Percentiles rank a stretch among this genome's conserved stretches.
These are phyloP conservation scores for Ectobius pallidus DNA, from an alignment of 2,888 invertebrate genomes.

Conservation along the genomic window DNA sequence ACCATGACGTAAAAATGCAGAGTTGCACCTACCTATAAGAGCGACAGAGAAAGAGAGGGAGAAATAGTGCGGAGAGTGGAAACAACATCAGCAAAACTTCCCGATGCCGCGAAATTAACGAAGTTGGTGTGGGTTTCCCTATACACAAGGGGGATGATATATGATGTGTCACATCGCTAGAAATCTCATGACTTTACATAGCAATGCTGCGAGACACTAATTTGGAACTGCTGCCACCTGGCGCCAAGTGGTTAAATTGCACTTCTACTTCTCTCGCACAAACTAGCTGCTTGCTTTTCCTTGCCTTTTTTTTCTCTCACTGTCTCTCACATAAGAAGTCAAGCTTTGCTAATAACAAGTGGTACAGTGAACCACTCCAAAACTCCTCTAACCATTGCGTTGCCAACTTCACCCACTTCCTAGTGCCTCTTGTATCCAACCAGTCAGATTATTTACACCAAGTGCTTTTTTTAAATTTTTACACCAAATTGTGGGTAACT, in stretches of 20 bases:
- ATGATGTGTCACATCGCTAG: background rate
- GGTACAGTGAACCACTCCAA: constrained; percentile 5
- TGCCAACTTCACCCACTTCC: background rate
- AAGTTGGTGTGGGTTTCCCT: background rate
- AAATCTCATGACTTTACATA: constrained; percentile 4
- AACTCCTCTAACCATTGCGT: background rate
- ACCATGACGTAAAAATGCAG: too few relatives aligned
- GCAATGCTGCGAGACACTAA: constrained; percentile 6
- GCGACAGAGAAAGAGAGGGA: too few relatives aligned
- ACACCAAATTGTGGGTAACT: too few relatives aligned
- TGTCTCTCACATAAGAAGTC: background rate
- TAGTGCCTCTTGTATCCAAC: too few relatives aligned
- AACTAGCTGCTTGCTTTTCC: too few relatives aligned
- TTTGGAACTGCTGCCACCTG: constrained; percentile 21
- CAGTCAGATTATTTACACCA: too few relatives aligned
- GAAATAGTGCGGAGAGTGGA: too few relatives aligned
- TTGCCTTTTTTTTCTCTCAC: background rate
- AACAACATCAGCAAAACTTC: too few relatives aligned
- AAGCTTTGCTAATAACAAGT: background rate
- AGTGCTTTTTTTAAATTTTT: too few relatives aligned
- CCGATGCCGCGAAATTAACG: too few relatives aligned
- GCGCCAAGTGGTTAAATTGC: constrained; percentile 22
- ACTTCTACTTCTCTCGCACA: constrained; percentile 13
- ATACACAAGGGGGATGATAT: background rate
- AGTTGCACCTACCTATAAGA: too few relatives aligned